A percentile compares a stretch with the other conserved stretches of the same genome.
phyloP scores from a whole-genome alignment of 2,113 vertebrate genomes.

The Pseudorasbora parva region DNA sequence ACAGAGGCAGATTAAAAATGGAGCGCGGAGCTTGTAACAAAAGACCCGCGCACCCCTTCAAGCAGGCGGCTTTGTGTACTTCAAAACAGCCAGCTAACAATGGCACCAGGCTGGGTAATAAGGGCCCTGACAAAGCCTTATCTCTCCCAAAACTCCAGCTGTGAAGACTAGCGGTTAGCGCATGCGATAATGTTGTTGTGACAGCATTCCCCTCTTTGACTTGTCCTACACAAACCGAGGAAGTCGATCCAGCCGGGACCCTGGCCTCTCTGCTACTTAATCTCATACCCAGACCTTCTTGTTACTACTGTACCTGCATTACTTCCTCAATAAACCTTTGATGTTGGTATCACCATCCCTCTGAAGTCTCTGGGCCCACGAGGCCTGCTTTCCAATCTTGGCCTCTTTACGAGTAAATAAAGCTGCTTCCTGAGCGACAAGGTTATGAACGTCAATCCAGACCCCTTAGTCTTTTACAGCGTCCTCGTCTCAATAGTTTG shows the following conservation, averaged over 20 bases:
- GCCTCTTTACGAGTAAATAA: conserved; percentile 49
- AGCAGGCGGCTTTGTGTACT: conserved; percentile 10
- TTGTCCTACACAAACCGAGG: conserved; percentile 6
- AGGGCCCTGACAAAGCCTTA: conserved; percentile 34
- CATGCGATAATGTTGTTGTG: conserved; percentile 25
- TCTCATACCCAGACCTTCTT: conserved; percentile 52
- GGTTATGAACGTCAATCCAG: conserved; percentile 31
- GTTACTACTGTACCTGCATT: conserved; percentile 40
- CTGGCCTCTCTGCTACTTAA: conserved; percentile 41
- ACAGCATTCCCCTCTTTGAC: neutral
- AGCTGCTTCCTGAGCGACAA: conserved; percentile 23
- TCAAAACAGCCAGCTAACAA: conserved; percentile 13
- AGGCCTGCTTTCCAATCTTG: neutral
- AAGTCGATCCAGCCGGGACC: conserved; percentile 5
- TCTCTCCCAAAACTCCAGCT: conserved; percentile 24
- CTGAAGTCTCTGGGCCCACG: conserved; percentile 31
- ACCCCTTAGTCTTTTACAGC: conserved; percentile 53
- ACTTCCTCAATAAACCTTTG: conserved; percentile 56
- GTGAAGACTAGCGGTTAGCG: conserved; percentile 20
- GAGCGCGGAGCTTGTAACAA: conserved; percentile 28
- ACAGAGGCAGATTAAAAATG: conserved; percentile 52
- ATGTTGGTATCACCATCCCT: conserved; percentile 11
- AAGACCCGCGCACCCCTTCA: conserved; percentile 30
- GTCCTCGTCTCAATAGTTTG: conserved; percentile 26
- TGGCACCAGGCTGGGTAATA: conserved; percentile 23